A percentile compares a stretch with the other conserved stretches of the same genome.
Evolutionary conservation across 2,888 invertebrate genomes (phyloP).

Genomic region (Plagodis pulveraria): DNA sequence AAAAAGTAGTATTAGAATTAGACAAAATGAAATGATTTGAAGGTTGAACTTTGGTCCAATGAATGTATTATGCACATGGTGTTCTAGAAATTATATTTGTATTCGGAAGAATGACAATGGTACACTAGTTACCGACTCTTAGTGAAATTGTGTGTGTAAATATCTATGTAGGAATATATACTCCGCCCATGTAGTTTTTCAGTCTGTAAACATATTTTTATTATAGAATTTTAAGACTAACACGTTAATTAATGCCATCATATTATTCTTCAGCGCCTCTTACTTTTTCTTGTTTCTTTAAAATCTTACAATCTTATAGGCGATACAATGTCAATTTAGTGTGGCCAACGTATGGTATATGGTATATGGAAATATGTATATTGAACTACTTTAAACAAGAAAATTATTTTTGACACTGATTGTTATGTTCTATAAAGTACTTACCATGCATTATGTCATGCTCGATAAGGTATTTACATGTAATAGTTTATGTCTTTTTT

Average conservation of each 20-base stretch:
- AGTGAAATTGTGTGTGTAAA: conserved; percentile 32
- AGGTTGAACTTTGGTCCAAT: conserved; percentile 85
- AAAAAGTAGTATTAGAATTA: conserved; percentile 43
- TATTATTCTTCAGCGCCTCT: background rate
- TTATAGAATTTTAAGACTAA: too few relatives aligned
- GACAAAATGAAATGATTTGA: conserved; percentile 66
- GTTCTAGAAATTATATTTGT: conserved; percentile 64
- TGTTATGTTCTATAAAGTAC: too few relatives aligned
- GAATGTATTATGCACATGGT: conserved; percentile 79
- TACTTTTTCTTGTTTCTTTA: background rate
- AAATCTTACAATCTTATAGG: too few relatives aligned
- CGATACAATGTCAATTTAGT: too few relatives aligned
- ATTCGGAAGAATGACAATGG: conserved; percentile 27
- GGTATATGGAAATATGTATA: too few relatives aligned
- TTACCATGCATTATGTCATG: too few relatives aligned
- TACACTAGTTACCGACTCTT: conserved; percentile 15
- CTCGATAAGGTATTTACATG: too few relatives aligned
- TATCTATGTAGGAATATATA: conserved; percentile 15
- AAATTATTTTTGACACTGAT: too few relatives aligned
- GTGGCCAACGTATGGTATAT: too few relatives aligned
- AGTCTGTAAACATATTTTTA: too few relatives aligned
- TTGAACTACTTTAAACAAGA: too few relatives aligned
- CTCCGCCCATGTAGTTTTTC: conserved; percentile 9
- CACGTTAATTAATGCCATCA: background rate
- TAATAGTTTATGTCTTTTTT: too few relatives aligned